Percentiles rank a stretch among this genome's conserved stretches.
phyloP scores from a whole-genome alignment of 2,113 vertebrate species.

The Polyodon spathula region DNA sequence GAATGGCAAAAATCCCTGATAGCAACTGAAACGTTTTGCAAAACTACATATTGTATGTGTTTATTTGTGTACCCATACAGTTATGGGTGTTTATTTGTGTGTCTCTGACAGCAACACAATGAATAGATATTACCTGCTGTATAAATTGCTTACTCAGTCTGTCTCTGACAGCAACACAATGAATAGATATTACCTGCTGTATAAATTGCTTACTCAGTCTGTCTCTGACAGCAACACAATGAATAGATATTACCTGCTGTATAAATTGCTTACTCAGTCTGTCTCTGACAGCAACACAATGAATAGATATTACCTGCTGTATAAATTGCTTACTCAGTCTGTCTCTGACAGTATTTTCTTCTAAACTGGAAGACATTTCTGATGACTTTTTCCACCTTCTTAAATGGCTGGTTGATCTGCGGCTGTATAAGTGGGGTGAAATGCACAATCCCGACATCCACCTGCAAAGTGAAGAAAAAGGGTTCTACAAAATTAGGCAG shows the following conservation, averaged over 20 bases:
- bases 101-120: neutral
- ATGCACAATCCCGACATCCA: slow-evolving; percentile 85
- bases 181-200: no score
- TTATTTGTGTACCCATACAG: no score
- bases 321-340: slow-evolving; percentile 67
- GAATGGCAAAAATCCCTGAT: slow-evolving; percentile 17
- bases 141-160: slow-evolving; percentile 46
- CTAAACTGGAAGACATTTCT: slow-evolving; percentile 79
- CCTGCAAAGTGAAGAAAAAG: slow-evolving; percentile 43
- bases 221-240: slow-evolving; percentile 60
- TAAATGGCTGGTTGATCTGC: slow-evolving; percentile 81
- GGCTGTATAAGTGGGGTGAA: slow-evolving; percentile 78
- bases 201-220: slow-evolving; percentile 67
- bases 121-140: no score
- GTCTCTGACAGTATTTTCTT: slow-evolving; percentile 79
- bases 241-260: no score
- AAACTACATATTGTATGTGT: no score
- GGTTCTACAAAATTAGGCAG: slow-evolving; percentile 13
- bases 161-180: slow-evolving; percentile 15
- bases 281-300: slow-evolving; percentile 15
- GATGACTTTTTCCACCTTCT: slow-evolving; percentile 85
- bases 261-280: slow-evolving; percentile 46
- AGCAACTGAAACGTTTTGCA: no score
- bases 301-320: no score
- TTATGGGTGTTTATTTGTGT: slow-evolving; percentile 8